Conservation (phyloP, 2,888 invertebrate species). For the Sussaba pulchella region DNA sequence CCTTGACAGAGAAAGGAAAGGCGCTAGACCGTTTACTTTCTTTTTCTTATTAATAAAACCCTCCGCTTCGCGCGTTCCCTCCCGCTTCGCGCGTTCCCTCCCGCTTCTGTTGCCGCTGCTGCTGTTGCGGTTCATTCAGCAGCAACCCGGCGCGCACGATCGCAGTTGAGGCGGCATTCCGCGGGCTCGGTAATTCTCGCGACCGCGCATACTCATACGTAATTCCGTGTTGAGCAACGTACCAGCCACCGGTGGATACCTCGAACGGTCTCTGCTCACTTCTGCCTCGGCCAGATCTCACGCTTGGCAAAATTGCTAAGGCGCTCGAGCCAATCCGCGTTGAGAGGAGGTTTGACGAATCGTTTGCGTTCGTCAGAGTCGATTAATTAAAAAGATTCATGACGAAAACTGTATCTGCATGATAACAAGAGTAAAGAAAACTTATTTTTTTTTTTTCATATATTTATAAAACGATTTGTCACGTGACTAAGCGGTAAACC, state of each 20-base stretch:
- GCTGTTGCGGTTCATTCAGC: conserved; percentile 52
- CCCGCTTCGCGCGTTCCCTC: not conserved
- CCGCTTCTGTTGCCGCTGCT: no score
- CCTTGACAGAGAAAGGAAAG: conserved; percentile 62
- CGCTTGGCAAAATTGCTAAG: not conserved
- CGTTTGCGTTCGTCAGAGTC: not conserved
- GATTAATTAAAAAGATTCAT: not conserved
- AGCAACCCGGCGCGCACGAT: conserved; percentile 25
- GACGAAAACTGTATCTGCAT: no score
- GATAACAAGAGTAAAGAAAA: no score
- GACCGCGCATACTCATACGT: conserved; percentile 20
- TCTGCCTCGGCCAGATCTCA: conserved; percentile 31
- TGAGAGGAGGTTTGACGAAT: not conserved
- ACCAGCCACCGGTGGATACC: conserved; percentile 1
- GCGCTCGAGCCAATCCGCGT: not conserved
- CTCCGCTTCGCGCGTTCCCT: not conserved
- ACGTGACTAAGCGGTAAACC: no score
- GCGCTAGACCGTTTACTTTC: conserved; percentile 53
- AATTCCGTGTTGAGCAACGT: conserved; percentile 50
- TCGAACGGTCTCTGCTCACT: conserved; percentile 6
- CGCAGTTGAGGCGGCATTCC: conserved; percentile 39
- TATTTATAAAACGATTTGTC: no score
- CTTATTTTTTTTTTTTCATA: no score
- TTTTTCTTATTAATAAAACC: conserved; percentile 35
- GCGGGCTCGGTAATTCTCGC: conserved; percentile 36